Percentiles rank a stretch among this genome's conserved stretches.
phyloP scores from a whole-genome alignment of 2,888 invertebrate species.

The Agrilus cyanescens region DNA sequence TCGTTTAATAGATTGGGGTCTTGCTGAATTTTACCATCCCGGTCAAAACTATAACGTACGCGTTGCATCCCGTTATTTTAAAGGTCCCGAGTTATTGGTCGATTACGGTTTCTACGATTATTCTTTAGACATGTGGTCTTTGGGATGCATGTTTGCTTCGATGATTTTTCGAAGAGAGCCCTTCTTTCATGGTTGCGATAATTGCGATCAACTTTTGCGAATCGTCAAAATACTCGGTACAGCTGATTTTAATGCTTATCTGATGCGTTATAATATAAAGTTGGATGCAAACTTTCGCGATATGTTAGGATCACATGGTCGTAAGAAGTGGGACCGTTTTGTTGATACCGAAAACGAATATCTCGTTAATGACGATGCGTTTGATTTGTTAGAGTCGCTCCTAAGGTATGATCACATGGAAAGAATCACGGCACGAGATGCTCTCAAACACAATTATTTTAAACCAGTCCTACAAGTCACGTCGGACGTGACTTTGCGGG shows the following conservation, averaged over 20 bases:
- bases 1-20: slow-evolving; percentile 33
- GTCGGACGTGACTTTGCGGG: too few species aligned
- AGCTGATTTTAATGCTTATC: slow-evolving; percentile 25
- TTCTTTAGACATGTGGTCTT: slow-evolving; percentile 34
- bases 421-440: slow-evolving; percentile 30
- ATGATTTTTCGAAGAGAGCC: slow-evolving; percentile 35
- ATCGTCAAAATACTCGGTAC: slow-evolving; percentile 33
- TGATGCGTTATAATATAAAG: slow-evolving; percentile 30
- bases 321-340: slow-evolving; percentile 33
- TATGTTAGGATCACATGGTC: slow-evolving; percentile 24
- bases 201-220: slow-evolving; percentile 30
- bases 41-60: slow-evolving; percentile 33
- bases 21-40: slow-evolving; percentile 34
- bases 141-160: slow-evolving; percentile 34
- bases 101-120: slow-evolving; percentile 35
- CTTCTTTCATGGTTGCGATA: slow-evolving; percentile 32
- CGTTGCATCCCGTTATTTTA: slow-evolving; percentile 34
- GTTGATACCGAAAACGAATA: slow-evolving; percentile 32
- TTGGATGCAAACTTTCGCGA: slow-evolving; percentile 23
- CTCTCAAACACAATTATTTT: slow-evolving; percentile 31
- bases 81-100: slow-evolving; percentile 32
- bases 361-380: slow-evolving; percentile 29
- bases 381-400: slow-evolving; percentile 29
- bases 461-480: slow-evolving; percentile 14
- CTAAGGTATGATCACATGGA: slow-evolving; percentile 32